Percentiles rank a stretch among this genome's conserved stretches.
These are phyloP conservation scores for Bembecia ichneumoniformis DNA, from an alignment of 2,888 invertebrate genomes.

Conservation along the genomic window DNA sequence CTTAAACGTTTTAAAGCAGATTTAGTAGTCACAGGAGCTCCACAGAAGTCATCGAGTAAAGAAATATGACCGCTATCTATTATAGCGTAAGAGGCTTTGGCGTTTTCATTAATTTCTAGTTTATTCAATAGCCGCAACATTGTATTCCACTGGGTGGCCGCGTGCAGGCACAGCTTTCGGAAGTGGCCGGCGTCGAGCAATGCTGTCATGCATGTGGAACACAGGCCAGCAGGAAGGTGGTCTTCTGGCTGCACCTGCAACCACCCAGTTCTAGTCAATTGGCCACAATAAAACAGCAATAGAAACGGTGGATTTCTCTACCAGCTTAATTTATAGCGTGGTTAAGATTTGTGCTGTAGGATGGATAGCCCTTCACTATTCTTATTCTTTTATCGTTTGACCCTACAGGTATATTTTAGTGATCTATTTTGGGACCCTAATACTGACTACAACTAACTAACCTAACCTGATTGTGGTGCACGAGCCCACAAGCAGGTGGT, in stretches of 20 bases:
- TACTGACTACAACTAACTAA: no score
- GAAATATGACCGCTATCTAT: constrained; percentile 27
- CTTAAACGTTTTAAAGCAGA: constrained; percentile 5
- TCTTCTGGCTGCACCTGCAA: constrained; percentile 52
- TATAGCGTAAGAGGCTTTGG: constrained; percentile 23
- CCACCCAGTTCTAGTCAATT: constrained; percentile 45
- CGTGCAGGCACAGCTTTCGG: constrained; percentile 32
- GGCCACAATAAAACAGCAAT: constrained; percentile 26
- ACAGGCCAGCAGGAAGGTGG: constrained; percentile 46
- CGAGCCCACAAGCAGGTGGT: no score
- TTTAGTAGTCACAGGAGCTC: constrained; percentile 1
- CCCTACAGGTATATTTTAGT: no score
- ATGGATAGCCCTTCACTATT: no score
- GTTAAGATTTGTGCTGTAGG: not conserved
- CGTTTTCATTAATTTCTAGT: constrained; percentile 18
- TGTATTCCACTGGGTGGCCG: constrained; percentile 33
- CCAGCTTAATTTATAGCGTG: not conserved
- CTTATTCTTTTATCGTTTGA: no score
- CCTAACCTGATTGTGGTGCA: no score
- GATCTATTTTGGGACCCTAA: no score
- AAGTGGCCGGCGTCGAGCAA: constrained; percentile 43
- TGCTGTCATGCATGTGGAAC: constrained; percentile 36
- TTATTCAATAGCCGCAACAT: constrained; percentile 29
- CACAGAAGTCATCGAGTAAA: constrained; percentile 18
- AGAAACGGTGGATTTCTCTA: not conserved